Base-by-base conservation (phyloP, 2,113 vertebrate species). In the Burhinus oedicnemus region DNA sequence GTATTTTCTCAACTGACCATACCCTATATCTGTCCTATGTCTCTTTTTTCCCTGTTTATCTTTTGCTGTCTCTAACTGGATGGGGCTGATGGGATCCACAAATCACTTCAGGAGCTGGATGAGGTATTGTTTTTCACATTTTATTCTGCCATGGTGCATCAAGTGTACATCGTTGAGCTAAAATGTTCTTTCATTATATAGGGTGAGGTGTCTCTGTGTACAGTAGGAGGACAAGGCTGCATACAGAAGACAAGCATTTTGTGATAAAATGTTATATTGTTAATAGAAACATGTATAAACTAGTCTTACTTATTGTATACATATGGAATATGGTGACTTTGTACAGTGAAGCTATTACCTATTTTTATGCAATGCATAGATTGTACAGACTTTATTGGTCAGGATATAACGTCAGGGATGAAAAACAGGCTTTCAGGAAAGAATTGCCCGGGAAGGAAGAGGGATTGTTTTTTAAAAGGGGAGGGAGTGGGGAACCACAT, bases 41-140 rank as follows among this genome's bases (percentile, higher is more conserved):
- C 87, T 98, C 90, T 97, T 83, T 97, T 94, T 97, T 85, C 97
- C 93, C 83, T 91, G 95, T 87, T 96, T 65, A 45, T 91, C 85
- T 97, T 97, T 94, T 94, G 98, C 97, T 98, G 90, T 98, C 96
- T 98, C 97, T 98, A 95, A 96, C 98, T 98, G 99, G 99, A 99
- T 97, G 98, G 98, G 98, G 98, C 98, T 96, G 98, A 97, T 98
- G 98, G 98, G 97, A 96, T 98, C 98, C 97, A 97, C 98, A 98
- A 98, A 97, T 98, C 98, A 97, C 97, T 96, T 97, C 99, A 99
- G 99, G 99, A 99, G 98, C 99, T 99, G 98, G 99, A 99, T 97
- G 99, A 99, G 99, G 99, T 99, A 99, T 97, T 96, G 97, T 98
- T 96, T 94, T 94, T 86, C 70, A 86, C 81, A 34, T 96, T 94